These are phyloP conservation scores for Hylyphantes graminicola DNA, from an alignment of 1,140 invertebrate species.

Conservation along the genomic window DNA sequence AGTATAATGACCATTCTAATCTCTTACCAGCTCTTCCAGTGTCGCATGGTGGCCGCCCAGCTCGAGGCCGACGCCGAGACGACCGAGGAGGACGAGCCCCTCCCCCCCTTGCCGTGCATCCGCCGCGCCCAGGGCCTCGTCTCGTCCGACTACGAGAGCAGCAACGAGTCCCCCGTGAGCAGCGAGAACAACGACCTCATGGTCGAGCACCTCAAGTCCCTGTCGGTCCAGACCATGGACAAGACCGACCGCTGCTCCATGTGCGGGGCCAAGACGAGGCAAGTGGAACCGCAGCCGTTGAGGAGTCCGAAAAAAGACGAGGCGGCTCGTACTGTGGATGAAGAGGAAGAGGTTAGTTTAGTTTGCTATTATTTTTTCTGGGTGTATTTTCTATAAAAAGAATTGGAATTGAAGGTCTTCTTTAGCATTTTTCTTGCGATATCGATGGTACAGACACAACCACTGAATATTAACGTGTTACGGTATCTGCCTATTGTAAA, in stretches of 20 bases:
- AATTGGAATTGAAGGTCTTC: too few relatives aligned
- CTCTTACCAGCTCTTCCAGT: constrained; percentile 26
- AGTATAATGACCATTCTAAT: background rate
- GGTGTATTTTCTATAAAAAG: too few relatives aligned
- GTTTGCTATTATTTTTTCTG: background rate
- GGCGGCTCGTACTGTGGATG: constrained; percentile 16
- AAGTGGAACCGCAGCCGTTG: constrained; percentile 6
- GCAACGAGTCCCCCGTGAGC: constrained; percentile 69
- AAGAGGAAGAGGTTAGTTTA: constrained; percentile 16
- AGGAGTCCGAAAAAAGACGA: constrained; percentile 35
- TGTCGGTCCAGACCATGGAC: constrained; percentile 14
- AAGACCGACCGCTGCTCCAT: constrained; percentile 26
- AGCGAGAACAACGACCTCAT: constrained; percentile 63
- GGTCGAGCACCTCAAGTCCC: constrained; percentile 31
- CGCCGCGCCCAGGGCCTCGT: constrained; percentile 64
- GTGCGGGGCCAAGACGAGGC: constrained; percentile 40
- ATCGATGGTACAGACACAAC: too few relatives aligned
- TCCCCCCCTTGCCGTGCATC: constrained; percentile 49
- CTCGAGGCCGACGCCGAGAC: constrained; percentile 39
- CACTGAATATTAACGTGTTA: too few relatives aligned
- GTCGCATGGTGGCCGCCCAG: constrained; percentile 22
- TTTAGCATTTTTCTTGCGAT: too few relatives aligned
- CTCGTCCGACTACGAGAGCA: constrained; percentile 70
- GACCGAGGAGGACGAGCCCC: constrained; percentile 36
- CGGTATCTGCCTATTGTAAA: too few relatives aligned